Evolutionary conservation across 2,797 vertebrate species (phyloP).

Genomic region (Petrocephalus sullivani): DNA sequence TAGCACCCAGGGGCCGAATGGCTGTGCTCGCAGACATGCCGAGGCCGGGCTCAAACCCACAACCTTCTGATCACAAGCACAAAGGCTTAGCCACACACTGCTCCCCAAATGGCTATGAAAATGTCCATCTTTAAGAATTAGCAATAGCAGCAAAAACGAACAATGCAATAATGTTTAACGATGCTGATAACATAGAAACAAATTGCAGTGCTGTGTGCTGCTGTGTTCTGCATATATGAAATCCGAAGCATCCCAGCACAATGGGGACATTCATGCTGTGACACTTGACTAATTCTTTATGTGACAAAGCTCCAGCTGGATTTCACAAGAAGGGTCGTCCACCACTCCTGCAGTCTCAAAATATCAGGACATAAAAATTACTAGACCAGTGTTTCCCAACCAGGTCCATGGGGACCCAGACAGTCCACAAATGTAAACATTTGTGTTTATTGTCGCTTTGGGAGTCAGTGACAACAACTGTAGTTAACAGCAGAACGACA

Average conservation of each 20-base stretch:
- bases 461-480: not conserved
- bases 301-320: not conserved
- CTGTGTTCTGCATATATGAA: not conserved
- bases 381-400: not conserved
- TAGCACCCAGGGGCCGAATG: too few species aligned
- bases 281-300: not conserved
- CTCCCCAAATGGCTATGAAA: too few species aligned
- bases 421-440: not conserved
- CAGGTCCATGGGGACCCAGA: not conserved
- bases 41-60: too few species aligned
- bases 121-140: too few species aligned
- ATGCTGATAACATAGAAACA: not conserved
- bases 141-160: too few species aligned
- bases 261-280: not conserved
- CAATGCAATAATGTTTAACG: not conserved
- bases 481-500: not conserved
- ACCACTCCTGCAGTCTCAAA: not conserved
- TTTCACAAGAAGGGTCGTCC: not conserved
- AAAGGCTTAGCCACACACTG: too few species aligned
- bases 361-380: not conserved
- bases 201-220: not conserved
- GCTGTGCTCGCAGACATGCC: too few species aligned
- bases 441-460: not conserved
- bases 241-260: not conserved
- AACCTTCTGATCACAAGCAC: too few species aligned